Evolutionary conservation across 2,888 invertebrate species (phyloP).

Genomic region (Pecten maximus): DNA sequence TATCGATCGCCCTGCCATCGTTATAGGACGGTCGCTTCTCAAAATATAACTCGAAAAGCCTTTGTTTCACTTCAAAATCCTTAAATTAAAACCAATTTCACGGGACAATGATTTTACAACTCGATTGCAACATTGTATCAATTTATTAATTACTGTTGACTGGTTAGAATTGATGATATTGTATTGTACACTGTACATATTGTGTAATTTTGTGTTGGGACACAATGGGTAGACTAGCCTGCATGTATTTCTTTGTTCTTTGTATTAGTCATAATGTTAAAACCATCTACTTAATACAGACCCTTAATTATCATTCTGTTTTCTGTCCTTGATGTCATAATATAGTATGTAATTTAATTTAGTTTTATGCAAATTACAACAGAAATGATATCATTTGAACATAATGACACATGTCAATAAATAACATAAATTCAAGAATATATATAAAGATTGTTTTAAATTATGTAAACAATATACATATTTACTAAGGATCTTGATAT

Average conservation of each 20-base stretch:
- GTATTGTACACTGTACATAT: background rate
- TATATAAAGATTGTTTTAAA: too few species aligned
- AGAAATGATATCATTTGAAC: background rate
- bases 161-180: background rate
- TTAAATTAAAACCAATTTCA: background rate
- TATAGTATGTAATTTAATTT: too few species aligned
- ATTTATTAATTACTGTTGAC: background rate
- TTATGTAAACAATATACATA: too few species aligned
- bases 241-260: conserved; percentile 23
- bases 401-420: too few species aligned
- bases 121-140: conserved; percentile 11
- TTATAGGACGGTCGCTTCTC: background rate
- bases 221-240: conserved; percentile 17
- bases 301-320: background rate
- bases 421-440: too few species aligned
- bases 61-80: background rate
- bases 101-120: background rate
- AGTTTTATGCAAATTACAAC: background rate
- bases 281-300: background rate
- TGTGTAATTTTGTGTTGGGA: background rate
- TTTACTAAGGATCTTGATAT: too few species aligned
- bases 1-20: conserved; percentile 30
- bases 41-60: conserved; percentile 24
- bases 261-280: conserved; percentile 29
- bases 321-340: background rate